Conservation (phyloP, 2,888 invertebrate genomes). For the Didymodactylos carnosus region DNA sequence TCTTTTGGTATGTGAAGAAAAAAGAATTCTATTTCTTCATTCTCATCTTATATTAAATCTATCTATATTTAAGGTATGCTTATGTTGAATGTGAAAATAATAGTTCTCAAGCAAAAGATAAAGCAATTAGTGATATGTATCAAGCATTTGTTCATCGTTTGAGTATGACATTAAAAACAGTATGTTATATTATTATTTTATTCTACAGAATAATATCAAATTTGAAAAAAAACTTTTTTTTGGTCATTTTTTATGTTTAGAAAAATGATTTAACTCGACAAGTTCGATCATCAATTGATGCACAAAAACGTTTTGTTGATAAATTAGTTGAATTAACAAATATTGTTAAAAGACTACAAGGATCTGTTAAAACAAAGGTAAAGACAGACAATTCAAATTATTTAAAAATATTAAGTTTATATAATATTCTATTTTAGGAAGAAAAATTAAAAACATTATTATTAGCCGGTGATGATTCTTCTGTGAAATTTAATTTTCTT, state of each 20-base stretch:
- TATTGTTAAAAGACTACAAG: background rate
- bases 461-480: background rate
- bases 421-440: background rate
- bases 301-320: background rate
- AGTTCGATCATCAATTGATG: background rate
- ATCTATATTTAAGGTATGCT: background rate
- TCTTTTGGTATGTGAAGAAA: constrained; percentile 58
- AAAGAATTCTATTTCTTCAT: background rate
- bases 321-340: background rate
- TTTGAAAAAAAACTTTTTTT: background rate
- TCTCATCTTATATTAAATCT: background rate
- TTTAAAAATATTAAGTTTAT: too few relatives aligned
- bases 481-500: constrained; percentile 40
- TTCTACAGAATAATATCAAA: too few relatives aligned
- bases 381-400: too few relatives aligned
- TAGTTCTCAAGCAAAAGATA: background rate
- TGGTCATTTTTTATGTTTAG: background rate
- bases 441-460: background rate
- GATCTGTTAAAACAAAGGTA: background rate
- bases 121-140: background rate
- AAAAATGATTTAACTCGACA: background rate
- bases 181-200: background rate
- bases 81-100: constrained; percentile 1
- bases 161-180: background rate
- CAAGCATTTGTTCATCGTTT: background rate